phyloP scores from a whole-genome alignment of 2,888 invertebrate genomes.

The Trachelus stipa region DNA sequence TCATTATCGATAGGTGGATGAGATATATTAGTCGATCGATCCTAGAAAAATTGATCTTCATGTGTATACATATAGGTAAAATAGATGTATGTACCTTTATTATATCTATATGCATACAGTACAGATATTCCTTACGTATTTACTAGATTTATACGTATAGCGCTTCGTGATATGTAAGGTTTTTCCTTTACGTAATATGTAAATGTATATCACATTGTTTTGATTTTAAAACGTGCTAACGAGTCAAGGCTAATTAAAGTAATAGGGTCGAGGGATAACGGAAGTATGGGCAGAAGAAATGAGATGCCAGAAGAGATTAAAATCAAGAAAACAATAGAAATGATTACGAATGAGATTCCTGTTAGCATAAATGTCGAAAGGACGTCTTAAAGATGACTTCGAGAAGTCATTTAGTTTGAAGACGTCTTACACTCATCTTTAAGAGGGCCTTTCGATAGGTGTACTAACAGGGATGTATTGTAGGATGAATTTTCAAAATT shows the following conservation, averaged over 20 bases:
- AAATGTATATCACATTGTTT: slow-evolving; percentile 19
- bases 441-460: too few species aligned
- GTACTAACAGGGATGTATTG: too few species aligned
- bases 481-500: too few species aligned
- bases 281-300: not conserved
- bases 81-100: not conserved
- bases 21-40: not conserved
- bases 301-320: not conserved
- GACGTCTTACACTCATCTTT: too few species aligned
- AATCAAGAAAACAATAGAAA: not conserved
- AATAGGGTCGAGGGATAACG: not conserved
- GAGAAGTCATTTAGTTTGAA: not conserved
- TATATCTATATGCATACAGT: slow-evolving; percentile 2
- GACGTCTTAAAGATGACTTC: too few species aligned
- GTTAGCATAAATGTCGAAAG: too few species aligned
- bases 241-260: slow-evolving; percentile 1
- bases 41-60: not conserved
- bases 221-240: slow-evolving; percentile 16
- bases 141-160: slow-evolving; percentile 9
- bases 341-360: not conserved
- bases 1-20: not conserved
- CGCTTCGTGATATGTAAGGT: slow-evolving; percentile 12
- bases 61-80: not conserved
- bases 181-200: slow-evolving; percentile 10
- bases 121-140: not conserved